phyloP scores from a whole-genome alignment of 2,888 invertebrate species.

The Lampropteryx suffumata region DNA sequence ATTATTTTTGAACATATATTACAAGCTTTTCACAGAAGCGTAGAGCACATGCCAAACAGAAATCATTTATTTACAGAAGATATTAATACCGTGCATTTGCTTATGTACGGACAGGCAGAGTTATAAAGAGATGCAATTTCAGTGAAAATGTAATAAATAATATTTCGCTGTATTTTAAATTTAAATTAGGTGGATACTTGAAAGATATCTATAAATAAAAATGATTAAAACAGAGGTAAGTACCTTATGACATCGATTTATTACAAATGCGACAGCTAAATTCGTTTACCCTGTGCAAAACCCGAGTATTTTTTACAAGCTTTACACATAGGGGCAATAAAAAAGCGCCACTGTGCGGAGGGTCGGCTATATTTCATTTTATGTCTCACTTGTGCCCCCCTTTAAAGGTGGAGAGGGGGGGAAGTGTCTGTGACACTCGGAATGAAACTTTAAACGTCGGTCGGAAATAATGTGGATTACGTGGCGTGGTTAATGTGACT shows the following conservation, averaged over 20 bases:
- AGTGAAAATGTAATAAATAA: too few relatives aligned
- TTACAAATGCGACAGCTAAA: too few relatives aligned
- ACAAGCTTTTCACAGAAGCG: too few relatives aligned
- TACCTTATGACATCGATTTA: too few relatives aligned
- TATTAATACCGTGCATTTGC: neutral
- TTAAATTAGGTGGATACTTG: too few relatives aligned
- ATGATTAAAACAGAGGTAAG: too few relatives aligned
- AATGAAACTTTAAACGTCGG: slow-evolving; percentile 75
- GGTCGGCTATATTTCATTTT: slow-evolving; percentile 70
- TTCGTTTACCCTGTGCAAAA: slow-evolving; percentile 7
- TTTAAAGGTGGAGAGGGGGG: slow-evolving; percentile 37
- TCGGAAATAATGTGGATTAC: slow-evolving; percentile 66
- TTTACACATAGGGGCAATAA: slow-evolving; percentile 76
- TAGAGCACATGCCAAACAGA: neutral
- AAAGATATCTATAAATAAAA: too few relatives aligned
- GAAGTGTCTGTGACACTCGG: slow-evolving; percentile 60
- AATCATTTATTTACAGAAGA: neutral
- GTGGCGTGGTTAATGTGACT: slow-evolving; percentile 49
- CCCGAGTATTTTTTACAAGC: slow-evolving; percentile 69
- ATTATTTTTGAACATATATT: neutral
- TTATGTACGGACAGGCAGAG: neutral
- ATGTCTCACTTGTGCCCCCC: slow-evolving; percentile 50
- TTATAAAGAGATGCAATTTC: too few relatives aligned
- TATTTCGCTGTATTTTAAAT: too few relatives aligned
- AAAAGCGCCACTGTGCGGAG: slow-evolving; percentile 62